Evolutionary conservation across 2,797 vertebrate genomes (phyloP).

Genomic region (Mionectes olivaceus): DNA sequence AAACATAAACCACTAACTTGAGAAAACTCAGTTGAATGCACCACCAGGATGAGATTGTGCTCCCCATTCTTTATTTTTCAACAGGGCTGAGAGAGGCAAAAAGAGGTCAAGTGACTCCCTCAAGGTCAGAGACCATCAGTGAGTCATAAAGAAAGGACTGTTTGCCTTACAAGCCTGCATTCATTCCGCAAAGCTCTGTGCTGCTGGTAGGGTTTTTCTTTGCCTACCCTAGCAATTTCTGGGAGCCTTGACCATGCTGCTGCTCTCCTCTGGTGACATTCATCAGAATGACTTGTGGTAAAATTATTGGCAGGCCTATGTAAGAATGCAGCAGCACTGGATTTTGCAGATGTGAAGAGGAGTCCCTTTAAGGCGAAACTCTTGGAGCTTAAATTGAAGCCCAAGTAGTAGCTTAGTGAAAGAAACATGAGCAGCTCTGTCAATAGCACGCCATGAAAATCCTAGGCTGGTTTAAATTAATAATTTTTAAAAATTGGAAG

Average conservation of each 20-base stretch:
- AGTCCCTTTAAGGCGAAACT: constrained; percentile 5
- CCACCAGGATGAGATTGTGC: neutral
- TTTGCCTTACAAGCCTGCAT: constrained; percentile 50
- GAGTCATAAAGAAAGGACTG: constrained; percentile 54
- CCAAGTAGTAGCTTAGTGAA: neutral
- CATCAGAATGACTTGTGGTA: neutral
- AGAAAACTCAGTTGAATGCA: neutral
- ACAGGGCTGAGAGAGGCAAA: constrained; percentile 22
- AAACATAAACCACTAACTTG: neutral
- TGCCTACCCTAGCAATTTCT: constrained; percentile 29
- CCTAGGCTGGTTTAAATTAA: neutral
- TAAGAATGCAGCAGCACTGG: neutral
- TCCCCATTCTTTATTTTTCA: constrained; percentile 19
- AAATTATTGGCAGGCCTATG: neutral
- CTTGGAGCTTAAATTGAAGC: neutral
- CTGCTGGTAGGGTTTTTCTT: constrained; percentile 1
- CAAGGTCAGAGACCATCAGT: constrained; percentile 52
- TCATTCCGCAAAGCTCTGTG: neutral
- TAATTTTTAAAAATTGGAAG: neutral
- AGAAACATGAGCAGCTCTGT: neutral
- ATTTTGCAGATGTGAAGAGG: neutral
- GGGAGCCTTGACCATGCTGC: neutral
- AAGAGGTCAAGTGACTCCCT: constrained; percentile 63
- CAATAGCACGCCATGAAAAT: neutral
- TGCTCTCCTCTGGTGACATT: neutral